Evolutionary conservation across 2,113 vertebrate species (phyloP).

Genomic region (Eleginops maclovinus): DNA sequence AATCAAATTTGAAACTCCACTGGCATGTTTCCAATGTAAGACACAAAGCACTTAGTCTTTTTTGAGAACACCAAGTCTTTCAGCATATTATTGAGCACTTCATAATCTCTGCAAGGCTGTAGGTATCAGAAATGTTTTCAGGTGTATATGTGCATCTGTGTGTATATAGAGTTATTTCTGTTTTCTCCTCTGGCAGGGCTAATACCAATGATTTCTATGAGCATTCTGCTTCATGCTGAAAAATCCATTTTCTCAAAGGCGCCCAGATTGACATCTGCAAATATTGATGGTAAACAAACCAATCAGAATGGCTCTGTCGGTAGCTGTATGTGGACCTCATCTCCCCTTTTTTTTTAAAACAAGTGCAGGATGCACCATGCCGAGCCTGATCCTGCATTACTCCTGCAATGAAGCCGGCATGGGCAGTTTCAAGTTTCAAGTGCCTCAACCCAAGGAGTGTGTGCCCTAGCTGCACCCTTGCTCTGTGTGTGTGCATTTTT

Average conservation of each 20-base stretch:
- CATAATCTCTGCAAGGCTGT: conserved; percentile 17
- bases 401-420: conserved; percentile 55
- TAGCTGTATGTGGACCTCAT: conserved; percentile 54
- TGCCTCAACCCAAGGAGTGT: conserved; percentile 43
- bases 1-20: conserved; percentile 42
- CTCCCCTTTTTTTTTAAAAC: conserved; percentile 57
- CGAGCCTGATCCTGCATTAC: conserved; percentile 67
- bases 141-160: conserved; percentile 8
- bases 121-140: conserved; percentile 20
- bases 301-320: conserved; percentile 66
- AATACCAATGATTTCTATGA: conserved; percentile 64
- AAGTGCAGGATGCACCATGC: conserved; percentile 40
- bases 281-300: conserved; percentile 81
- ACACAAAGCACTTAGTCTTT: conserved; percentile 40
- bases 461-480: conserved; percentile 40
- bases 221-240: conserved; percentile 71
- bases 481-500: conserved; percentile 38
- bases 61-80: conserved; percentile 23
- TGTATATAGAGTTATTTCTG: too few relatives aligned
- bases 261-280: conserved; percentile 74
- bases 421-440: conserved; percentile 56
- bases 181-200: neutral
- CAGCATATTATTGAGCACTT: conserved; percentile 27
- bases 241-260: conserved; percentile 78
- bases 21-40: conserved; percentile 38